phyloP scores from a whole-genome alignment of 2,113 vertebrate species.

The Fulmarus glacialis region DNA sequence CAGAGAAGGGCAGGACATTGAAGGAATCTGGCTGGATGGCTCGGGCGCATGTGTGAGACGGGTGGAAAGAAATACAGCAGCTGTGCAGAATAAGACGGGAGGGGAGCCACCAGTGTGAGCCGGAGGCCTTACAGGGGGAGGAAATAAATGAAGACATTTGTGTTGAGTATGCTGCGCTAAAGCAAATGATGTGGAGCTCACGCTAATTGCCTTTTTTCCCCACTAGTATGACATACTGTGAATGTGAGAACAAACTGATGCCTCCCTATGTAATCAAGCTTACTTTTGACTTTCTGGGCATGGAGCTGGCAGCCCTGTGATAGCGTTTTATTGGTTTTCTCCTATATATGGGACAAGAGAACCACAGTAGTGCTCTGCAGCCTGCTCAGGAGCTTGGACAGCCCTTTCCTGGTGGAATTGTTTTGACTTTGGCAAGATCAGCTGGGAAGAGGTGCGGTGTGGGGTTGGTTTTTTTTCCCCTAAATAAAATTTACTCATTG shows the following conservation, averaged over 20 bases:
- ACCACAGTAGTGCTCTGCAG: not conserved
- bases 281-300: not conserved
- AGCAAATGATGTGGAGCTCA: conserved; percentile 2
- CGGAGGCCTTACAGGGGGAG: not conserved
- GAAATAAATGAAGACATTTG: conserved; percentile 9
- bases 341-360: not conserved
- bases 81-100: not conserved
- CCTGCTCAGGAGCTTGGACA: not conserved
- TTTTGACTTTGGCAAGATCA: not conserved
- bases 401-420: not conserved
- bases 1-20: not conserved
- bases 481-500: not conserved
- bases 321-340: not conserved
- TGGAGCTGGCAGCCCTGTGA: not conserved
- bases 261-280: not conserved
- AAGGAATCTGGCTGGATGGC: not conserved
- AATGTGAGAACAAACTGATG: conserved; percentile 4
- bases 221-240: not conserved
- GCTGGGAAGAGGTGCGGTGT: fast-evolving
- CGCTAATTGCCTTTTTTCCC: not conserved
- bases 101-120: not conserved
- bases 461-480: fast-evolving
- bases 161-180: conserved; percentile 1
- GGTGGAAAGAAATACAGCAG: not conserved
- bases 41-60: fast-evolving